Evolutionary conservation across 2,113 vertebrate species (phyloP).

Genomic region (Salvelinus namaycush): DNA sequence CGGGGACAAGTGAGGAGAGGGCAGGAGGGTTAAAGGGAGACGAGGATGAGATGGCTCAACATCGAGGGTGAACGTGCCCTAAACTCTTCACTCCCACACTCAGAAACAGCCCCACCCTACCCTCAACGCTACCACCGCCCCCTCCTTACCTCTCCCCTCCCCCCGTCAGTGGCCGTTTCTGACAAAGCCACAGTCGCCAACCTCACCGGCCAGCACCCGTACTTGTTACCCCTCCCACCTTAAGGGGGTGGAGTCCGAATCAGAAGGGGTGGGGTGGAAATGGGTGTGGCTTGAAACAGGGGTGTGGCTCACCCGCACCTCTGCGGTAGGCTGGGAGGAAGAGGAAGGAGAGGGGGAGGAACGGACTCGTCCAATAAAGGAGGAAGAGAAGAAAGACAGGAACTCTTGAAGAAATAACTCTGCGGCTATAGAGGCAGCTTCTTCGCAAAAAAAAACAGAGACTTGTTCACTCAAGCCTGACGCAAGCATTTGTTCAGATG

Average conservation of each 20-base stretch:
- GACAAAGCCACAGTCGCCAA: neutral
- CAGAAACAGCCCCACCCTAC: constrained; percentile 23
- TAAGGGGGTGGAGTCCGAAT: constrained; percentile 16
- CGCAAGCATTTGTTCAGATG: constrained; percentile 76
- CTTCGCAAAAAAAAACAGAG: constrained; percentile 71
- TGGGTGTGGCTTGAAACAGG: constrained; percentile 51
- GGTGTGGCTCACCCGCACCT: constrained; percentile 33
- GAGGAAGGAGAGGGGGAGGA: constrained; percentile 63
- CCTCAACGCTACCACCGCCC: constrained; percentile 17
- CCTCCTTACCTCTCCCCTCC: constrained; percentile 38
- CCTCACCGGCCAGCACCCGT: constrained; percentile 15
- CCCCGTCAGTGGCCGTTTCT: neutral
- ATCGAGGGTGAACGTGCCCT: constrained; percentile 27
- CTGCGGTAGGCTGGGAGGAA: constrained; percentile 76
- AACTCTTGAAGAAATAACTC: constrained; percentile 70
- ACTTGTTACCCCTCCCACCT: constrained; percentile 23
- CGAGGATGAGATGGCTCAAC: constrained; percentile 13
- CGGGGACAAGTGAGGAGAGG: neutral
- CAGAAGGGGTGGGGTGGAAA: constrained; percentile 30
- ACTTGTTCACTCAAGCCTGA: constrained; percentile 87
- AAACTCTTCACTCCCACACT: constrained; percentile 43
- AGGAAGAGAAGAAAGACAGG: constrained; percentile 65
- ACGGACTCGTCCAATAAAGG: constrained; percentile 71
- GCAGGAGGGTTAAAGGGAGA: constrained; percentile 33
- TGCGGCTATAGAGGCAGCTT: constrained; percentile 76